Conservation (phyloP, 2,888 invertebrate genomes). For the Mythimna pallens region DNA sequence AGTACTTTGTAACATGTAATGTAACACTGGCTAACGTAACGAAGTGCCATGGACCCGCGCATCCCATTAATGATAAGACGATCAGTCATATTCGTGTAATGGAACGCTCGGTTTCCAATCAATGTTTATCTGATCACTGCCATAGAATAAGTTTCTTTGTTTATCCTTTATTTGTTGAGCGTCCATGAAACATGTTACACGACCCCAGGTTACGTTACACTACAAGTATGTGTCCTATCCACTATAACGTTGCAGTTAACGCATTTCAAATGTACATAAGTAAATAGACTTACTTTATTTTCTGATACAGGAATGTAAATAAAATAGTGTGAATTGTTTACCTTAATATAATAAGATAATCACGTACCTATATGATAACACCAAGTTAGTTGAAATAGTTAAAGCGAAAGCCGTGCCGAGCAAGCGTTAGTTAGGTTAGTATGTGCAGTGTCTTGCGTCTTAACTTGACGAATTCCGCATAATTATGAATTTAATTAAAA, state of each 20-base stretch:
- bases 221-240: conserved; percentile 39
- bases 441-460: conserved; percentile 82
- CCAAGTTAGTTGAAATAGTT: conserved; percentile 52
- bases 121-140: conserved; percentile 37
- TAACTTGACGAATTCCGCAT: conserved; percentile 76
- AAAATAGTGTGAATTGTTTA: conserved; percentile 60
- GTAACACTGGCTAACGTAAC: conserved; percentile 31
- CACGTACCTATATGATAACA: conserved; percentile 45
- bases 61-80: conserved; percentile 12
- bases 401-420: conserved; percentile 58
- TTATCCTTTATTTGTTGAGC: conserved; percentile 21
- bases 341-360: conserved; percentile 53
- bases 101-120: conserved; percentile 20
- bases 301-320: conserved; percentile 56
- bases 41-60: conserved; percentile 15
- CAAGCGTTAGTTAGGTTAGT: conserved; percentile 55
- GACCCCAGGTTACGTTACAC: conserved; percentile 36
- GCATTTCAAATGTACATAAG: conserved; percentile 49
- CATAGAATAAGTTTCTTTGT: conserved; percentile 34
- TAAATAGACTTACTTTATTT: conserved; percentile 50
- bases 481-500: conserved; percentile 69
- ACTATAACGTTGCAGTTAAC: conserved; percentile 41
- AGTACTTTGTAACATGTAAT: conserved; percentile 36
- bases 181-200: conserved; percentile 21
- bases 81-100: conserved; percentile 17